Evolutionary conservation across 2,113 vertebrate genomes (phyloP), one percentile per base, ranked within the genome.

Genomic region (Syrrhaptes paradoxus): DNA sequence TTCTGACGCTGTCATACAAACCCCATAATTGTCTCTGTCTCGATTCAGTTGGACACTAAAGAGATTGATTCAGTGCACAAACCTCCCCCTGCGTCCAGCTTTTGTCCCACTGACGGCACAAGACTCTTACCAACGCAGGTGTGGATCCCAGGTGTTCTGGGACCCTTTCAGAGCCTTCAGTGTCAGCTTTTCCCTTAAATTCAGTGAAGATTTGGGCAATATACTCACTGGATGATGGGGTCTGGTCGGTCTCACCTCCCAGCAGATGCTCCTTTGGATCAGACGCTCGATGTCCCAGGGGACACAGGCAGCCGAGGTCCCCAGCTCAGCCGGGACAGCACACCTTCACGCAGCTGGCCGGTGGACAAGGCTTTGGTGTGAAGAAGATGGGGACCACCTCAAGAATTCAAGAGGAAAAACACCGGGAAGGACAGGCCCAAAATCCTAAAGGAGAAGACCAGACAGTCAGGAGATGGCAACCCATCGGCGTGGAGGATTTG

Each of bases 401-500:
- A 9, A 17, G 19, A 26, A 6, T 22, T 48, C 31, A 48, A 31
- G 66, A 62, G 13, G 16, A 20, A 48, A 34, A 80, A 48, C 46
- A 43, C 0, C 2, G 1, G 32, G 24, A 72, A 52, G 14, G 32
- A 63, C 63, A 46, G 32, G 17, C 14, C 24, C 11, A 5, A 57
- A 63, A 58, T 29, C 63, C 68, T 89, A 25, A 54, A 66, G 32
- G 28, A 70, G 32, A 81, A 82, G 10, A 77, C 3, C 63, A 66
- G 49, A 24, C 2, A 12, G 41, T 21, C 29, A 76, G n/a, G 15
- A 48, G 14, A 61, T 21, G 6, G 21, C 22, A 32, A 32, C 15
- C 6, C 68, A 15, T 28, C 11, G 10, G 17, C 0, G 0, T 0
- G 0, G 18, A 54, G 46, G 31, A 36, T 38, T 43, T 46, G 18